These are phyloP conservation scores for Hemicrepidius hirtus DNA, from an alignment of 2,888 invertebrate species.

Conservation along the genomic window DNA sequence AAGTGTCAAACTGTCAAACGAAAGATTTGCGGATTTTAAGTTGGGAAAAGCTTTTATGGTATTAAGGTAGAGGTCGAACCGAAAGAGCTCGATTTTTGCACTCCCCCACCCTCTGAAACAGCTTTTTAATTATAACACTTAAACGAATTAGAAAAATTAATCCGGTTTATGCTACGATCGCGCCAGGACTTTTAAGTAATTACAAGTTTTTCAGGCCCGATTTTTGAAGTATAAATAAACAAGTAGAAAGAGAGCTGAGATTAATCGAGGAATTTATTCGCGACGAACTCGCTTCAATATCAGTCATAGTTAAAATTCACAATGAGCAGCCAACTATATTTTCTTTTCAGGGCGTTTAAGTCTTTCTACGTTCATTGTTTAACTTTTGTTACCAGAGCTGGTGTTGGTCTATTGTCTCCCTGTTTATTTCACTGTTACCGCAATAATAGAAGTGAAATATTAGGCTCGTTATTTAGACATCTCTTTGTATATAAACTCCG, in stretches of 20 bases:
- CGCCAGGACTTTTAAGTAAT: constrained; percentile 10
- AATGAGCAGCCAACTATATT: constrained; percentile 21
- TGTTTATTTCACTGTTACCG: constrained; percentile 50
- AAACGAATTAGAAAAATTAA: constrained; percentile 22
- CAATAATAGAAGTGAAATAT: constrained; percentile 50
- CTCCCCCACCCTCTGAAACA: constrained; percentile 1
- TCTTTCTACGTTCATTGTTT: constrained; percentile 42
- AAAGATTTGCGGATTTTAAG: constrained; percentile 24
- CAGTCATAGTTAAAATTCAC: not conserved
- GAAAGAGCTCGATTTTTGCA: constrained; percentile 1
- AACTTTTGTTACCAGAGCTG: constrained; percentile 45
- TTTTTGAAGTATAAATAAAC: constrained; percentile 18
- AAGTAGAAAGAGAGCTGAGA: too few relatives aligned
- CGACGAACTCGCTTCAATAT: not conserved
- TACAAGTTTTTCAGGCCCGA: constrained; percentile 1
- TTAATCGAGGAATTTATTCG: not conserved
- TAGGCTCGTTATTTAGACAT: constrained; percentile 49
- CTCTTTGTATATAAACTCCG: constrained; percentile 43
- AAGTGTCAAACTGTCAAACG: constrained; percentile 25
- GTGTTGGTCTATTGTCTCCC: constrained; percentile 44
- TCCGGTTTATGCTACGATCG: constrained; percentile 13
- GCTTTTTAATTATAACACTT: constrained; percentile 27
- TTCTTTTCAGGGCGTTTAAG: constrained; percentile 41
- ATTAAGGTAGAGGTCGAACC: constrained; percentile 16
- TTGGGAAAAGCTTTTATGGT: constrained; percentile 25